Evolutionary conservation across 2,113 vertebrate genomes (phyloP).

Genomic region (Campylorhamphus procurvoides): DNA sequence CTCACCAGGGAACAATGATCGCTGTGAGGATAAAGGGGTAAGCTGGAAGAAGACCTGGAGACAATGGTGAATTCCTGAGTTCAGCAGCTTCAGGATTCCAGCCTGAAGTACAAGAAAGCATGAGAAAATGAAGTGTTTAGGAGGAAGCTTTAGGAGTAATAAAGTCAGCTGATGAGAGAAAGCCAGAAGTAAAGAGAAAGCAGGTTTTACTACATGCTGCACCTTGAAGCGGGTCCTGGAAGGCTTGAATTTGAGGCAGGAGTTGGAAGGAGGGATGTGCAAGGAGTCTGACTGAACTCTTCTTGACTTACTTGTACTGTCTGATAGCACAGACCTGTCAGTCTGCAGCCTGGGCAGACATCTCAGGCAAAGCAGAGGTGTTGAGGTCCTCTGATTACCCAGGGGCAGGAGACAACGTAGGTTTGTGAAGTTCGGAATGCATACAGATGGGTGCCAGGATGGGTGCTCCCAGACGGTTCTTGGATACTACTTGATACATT

Average conservation of each 20-base stretch:
- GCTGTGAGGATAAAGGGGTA: conserved; percentile 37
- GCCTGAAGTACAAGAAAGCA: not conserved
- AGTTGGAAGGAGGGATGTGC: not conserved
- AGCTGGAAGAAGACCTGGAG: conserved; percentile 46
- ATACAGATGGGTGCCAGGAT: not conserved
- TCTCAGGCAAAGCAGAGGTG: not conserved
- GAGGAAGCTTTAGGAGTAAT: conserved; percentile 17
- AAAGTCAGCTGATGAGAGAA: not conserved
- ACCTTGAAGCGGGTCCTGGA: not conserved
- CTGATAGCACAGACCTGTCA: not conserved
- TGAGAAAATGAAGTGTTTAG: conserved; percentile 37
- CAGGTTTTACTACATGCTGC: not conserved
- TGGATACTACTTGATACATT: not conserved
- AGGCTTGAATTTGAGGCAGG: not conserved
- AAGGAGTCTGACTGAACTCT: not conserved
- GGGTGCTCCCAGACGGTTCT: not conserved
- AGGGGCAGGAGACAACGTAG: fast-evolving
- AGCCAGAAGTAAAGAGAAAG: not conserved
- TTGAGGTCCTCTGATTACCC: not conserved
- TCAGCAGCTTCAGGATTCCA: conserved; percentile 1
- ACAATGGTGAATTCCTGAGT: conserved; percentile 26
- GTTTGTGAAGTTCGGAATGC: fast-evolving
- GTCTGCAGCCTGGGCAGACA: not conserved
- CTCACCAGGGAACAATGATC: conserved; percentile 43
- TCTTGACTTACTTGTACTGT: not conserved